Conservation (phyloP, 2,888 invertebrate species). For the Drosophila rellima region DNA sequence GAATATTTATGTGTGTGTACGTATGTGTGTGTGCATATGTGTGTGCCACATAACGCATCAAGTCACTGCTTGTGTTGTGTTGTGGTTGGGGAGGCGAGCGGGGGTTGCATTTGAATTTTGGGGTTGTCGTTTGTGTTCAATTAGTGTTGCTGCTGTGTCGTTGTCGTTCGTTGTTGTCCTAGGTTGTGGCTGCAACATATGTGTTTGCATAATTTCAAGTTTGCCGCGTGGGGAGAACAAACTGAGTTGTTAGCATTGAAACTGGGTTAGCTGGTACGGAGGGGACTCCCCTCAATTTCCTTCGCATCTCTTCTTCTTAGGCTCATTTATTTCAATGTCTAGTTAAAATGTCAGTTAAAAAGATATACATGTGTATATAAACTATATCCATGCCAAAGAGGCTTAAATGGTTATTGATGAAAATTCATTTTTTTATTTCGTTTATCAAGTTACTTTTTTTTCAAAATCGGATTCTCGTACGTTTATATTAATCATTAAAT, state of each 20-base stretch:
- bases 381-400: too few species aligned
- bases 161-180: conserved; percentile 39
- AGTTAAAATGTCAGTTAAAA: too few species aligned
- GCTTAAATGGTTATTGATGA: too few species aligned
- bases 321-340: background rate
- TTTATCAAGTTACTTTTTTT: too few species aligned
- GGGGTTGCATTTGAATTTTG: conserved; percentile 13
- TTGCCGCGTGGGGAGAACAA: conserved; percentile 12
- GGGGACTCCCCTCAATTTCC: background rate
- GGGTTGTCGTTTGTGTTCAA: conserved; percentile 32
- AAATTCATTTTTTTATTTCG: too few species aligned
- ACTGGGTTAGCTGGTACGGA: background rate
- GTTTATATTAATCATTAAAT: too few species aligned
- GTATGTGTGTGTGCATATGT: conserved; percentile 4
- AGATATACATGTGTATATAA: too few species aligned
- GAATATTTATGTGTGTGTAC: conserved; percentile 44
- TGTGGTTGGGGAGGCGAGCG: background rate
- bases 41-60: conserved; percentile 4
- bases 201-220: conserved; percentile 55
- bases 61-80: background rate
- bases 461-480: too few species aligned
- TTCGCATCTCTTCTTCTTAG: background rate
- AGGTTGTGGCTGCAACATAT: conserved; percentile 37
- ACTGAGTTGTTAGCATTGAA: conserved; percentile 16
- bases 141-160: conserved; percentile 4